Evolutionary conservation across 2,888 invertebrate genomes (phyloP), one percentile per base, ranked within the genome.

Genomic region (Dynastes hyllus): DNA sequence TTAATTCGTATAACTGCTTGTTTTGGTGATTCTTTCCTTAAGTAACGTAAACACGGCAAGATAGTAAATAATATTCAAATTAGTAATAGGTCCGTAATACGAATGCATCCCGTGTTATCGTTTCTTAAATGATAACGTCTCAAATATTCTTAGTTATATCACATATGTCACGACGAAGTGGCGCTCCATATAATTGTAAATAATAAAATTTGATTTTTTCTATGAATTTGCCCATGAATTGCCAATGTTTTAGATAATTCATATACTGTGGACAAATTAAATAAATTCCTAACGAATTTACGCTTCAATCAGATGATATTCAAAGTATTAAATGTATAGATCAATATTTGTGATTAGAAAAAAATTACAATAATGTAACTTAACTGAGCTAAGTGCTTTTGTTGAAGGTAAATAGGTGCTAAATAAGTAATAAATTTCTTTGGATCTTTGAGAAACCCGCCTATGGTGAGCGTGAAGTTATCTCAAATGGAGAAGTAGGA

Each of bases 31-130:
- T 16, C 61, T 22, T 29, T 58, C 29, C 22, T 61, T 9, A 61
- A 61, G 8, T 61, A 61, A 61, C 61, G 61, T 61, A 61, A 61
- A 61, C 61, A 61, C 29, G 9, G 11, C 16, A 61, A 22, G 22
- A 61, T 61, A 61, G 61, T 61, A 61, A 61, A 61, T 61, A 61
- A 45, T 45, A 11, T 45, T 8, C 8, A 11, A 45, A 45, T 32
- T 5, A 32, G 5, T 32, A 32, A 32, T 32, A 5, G 5, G 5
- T 32, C 32, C 32, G 45, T 45, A 45, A 45, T 45, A 45, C 45
- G 8, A 45, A 45, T 11, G 45, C 45, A 11, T 45, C 8, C 9
- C 6, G 2, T 45, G 53, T 55, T 55, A 55, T 55, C 53, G n/a
- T n/a, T 55, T 55, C 2, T n/a, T 55, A 55, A 55, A 6, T n/a